phyloP scores from a whole-genome alignment of 1,140 invertebrate species.

The Carposina sasakii region DNA sequence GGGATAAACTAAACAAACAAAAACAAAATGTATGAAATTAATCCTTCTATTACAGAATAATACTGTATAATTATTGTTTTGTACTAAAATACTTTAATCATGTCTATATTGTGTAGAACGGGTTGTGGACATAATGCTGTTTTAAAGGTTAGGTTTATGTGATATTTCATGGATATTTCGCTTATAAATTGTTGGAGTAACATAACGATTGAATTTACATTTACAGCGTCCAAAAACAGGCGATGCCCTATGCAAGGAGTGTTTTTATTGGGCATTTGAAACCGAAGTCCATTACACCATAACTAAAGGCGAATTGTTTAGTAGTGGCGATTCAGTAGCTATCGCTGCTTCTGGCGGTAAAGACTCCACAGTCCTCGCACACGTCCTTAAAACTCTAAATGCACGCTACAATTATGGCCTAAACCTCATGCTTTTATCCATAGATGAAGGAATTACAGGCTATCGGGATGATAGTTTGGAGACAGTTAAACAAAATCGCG shows the following conservation, averaged over 20 bases:
- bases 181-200: conserved; percentile 10
- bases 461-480: conserved; percentile 98
- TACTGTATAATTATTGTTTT: too few relatives aligned
- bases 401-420: conserved; percentile 93
- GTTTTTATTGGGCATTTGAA: conserved; percentile 96
- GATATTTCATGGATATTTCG: conserved; percentile 7
- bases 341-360: conserved; percentile 99
- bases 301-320: conserved; percentile 87
- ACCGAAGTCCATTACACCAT: conserved; percentile 98
- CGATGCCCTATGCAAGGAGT: conserved; percentile 94
- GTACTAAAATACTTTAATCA: conserved; percentile 35
- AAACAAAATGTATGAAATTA: too few relatives aligned
- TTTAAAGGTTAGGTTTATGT: conserved; percentile 75
- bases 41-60: too few relatives aligned
- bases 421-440: conserved; percentile 93
- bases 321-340: conserved; percentile 90
- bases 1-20: too few relatives aligned
- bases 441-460: conserved; percentile 99
- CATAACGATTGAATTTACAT: conserved; percentile 38
- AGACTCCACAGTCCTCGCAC: conserved; percentile 98
- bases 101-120: conserved; percentile 78
- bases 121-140: conserved; percentile 82
- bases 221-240: conserved; percentile 90
- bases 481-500: conserved; percentile 95
- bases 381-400: conserved; percentile 94